Evolutionary conservation across 2,797 vertebrate genomes (phyloP).

Genomic region (Spondyliosoma cantharus): DNA sequence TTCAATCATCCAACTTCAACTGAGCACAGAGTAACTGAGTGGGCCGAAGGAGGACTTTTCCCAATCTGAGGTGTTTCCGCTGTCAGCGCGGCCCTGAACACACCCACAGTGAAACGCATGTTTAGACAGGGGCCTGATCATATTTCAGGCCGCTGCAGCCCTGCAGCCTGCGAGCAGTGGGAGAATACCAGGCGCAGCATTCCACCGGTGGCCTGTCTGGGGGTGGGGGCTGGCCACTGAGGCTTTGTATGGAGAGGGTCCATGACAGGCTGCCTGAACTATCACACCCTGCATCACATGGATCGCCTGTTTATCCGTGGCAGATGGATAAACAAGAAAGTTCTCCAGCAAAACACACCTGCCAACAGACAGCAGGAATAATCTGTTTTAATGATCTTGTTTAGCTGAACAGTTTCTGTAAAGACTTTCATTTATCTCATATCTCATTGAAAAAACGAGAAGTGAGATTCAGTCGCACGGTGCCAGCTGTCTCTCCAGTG

Average conservation of each 20-base stretch:
- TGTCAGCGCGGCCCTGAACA: conserved; percentile 62
- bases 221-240: conserved; percentile 66
- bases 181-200: conserved; percentile 83
- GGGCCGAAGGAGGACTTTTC: conserved; percentile 47
- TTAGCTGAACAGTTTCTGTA: neutral
- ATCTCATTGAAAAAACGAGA: neutral
- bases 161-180: conserved; percentile 57
- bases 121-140: conserved; percentile 81
- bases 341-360: conserved; percentile 34
- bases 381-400: neutral
- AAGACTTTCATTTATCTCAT: neutral
- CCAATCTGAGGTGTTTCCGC: conserved; percentile 67
- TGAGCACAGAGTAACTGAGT: conserved; percentile 1
- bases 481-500: neutral
- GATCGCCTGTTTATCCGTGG: conserved; percentile 44
- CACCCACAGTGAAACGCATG: conserved; percentile 72
- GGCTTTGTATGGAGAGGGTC: conserved; percentile 70
- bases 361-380: neutral
- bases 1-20: conserved; percentile 5
- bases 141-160: conserved; percentile 75
- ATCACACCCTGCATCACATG: conserved; percentile 57
- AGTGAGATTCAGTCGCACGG: neutral
- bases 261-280: conserved; percentile 55
- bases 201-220: conserved; percentile 75
- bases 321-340: conserved; percentile 52